These are phyloP conservation scores for Cyrtorhinus lividipennis DNA, from an alignment of 1,140 invertebrate species.

Conservation along the genomic window DNA sequence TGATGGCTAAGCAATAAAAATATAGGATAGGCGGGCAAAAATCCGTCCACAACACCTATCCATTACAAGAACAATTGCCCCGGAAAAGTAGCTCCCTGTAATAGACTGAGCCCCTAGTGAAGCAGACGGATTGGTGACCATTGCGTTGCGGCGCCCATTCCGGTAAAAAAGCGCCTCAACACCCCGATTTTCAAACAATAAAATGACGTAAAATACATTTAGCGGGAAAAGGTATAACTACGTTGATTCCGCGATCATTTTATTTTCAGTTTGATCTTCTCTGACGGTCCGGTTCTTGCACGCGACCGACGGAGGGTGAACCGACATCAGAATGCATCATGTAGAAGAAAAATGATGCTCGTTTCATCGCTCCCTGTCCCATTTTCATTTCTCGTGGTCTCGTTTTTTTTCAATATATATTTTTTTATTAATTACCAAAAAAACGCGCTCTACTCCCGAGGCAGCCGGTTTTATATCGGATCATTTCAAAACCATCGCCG, in stretches of 20 bases:
- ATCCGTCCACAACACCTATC: conserved; percentile 18
- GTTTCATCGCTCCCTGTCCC: too few relatives aligned
- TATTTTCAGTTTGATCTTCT: not conserved
- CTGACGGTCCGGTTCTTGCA: not conserved
- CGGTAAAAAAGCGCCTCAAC: conserved; percentile 12
- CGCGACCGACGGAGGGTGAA: not conserved
- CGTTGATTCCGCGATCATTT: conserved; percentile 13
- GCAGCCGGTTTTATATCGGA: not conserved
- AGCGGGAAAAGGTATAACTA: conserved; percentile 19
- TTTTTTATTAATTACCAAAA: too few relatives aligned
- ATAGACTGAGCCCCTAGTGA: conserved; percentile 23
- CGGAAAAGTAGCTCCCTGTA: conserved; percentile 19
- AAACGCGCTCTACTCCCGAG: not conserved
- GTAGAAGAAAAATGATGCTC: too few relatives aligned
- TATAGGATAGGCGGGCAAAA: conserved; percentile 15
- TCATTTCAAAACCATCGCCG: too few relatives aligned
- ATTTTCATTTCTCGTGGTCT: too few relatives aligned
- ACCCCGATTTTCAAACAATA: not conserved
- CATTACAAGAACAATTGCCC: conserved; percentile 12
- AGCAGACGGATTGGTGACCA: conserved; percentile 5
- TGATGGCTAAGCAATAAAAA: conserved; percentile 21
- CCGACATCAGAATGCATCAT: too few relatives aligned
- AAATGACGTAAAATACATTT: conserved; percentile 21
- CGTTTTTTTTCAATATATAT: too few relatives aligned
- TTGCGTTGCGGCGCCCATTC: conserved; percentile 15